These are phyloP conservation scores for Conops quadrifasciatus DNA, from an alignment of 2,888 invertebrate genomes.

Conservation along the genomic window DNA sequence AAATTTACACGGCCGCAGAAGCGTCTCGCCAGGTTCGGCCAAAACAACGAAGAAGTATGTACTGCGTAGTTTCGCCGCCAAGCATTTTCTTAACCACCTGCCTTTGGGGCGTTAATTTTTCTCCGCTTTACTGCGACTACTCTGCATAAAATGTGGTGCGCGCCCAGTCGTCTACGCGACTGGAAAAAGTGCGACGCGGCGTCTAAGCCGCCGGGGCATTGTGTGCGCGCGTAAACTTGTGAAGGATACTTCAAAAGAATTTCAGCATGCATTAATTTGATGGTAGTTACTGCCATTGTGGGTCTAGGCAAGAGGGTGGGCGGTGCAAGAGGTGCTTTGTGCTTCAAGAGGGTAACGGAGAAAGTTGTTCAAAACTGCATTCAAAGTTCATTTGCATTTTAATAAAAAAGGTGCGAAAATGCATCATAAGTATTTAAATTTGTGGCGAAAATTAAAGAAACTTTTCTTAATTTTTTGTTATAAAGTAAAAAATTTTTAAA, in stretches of 20 bases:
- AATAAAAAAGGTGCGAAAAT: slow-evolving; percentile 19
- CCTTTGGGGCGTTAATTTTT: slow-evolving; percentile 1
- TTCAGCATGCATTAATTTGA: slow-evolving; percentile 26
- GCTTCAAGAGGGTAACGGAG: neutral
- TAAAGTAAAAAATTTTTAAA: slow-evolving; percentile 11
- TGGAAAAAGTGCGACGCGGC: neutral
- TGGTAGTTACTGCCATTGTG: neutral
- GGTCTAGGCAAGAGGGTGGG: neutral
- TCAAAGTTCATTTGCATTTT: slow-evolving; percentile 25
- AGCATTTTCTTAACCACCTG: neutral
- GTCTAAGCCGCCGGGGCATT: neutral
- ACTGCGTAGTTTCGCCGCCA: neutral
- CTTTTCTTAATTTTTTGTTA: neutral
- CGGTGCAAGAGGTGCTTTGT: neutral
- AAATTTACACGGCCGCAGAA: neutral
- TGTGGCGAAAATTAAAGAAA: neutral
- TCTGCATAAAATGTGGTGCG: neutral
- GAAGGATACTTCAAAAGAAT: slow-evolving; percentile 25
- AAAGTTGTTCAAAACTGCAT: neutral
- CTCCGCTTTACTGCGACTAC: neutral
- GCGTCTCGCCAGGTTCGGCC: slow-evolving; percentile 2
- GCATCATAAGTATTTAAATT: slow-evolving; percentile 3
- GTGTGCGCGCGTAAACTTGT: slow-evolving; percentile 22
- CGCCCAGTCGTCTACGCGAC: neutral
- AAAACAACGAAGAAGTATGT: too few species aligned